Percentiles rank a stretch among this genome's conserved stretches.
Evolutionary conservation across 2,888 invertebrate genomes (phyloP).

Genomic region (Ennomos quercinarius): DNA sequence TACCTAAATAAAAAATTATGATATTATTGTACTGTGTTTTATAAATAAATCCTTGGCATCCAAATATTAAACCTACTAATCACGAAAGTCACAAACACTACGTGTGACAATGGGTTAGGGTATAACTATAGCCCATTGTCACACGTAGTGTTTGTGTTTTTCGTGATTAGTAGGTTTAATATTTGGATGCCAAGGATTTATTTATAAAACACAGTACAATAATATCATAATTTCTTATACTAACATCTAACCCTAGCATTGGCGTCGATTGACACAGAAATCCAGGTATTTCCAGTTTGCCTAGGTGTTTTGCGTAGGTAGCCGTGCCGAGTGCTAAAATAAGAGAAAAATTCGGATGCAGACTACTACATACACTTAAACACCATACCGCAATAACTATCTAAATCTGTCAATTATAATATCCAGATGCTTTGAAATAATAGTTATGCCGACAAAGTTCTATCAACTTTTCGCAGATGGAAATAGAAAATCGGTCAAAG

Average conservation of each 20-base stretch:
- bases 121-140: no score
- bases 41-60: not conserved
- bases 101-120: no score
- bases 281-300: constrained; percentile 25
- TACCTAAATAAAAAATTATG: not conserved
- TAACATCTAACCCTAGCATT: constrained; percentile 1
- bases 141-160: no score
- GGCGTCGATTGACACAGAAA: constrained; percentile 6
- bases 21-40: constrained; percentile 2
- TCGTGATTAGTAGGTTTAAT: no score
- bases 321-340: constrained; percentile 21
- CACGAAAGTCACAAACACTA: no score
- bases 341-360: constrained; percentile 18
- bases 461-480: constrained; percentile 35
- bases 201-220: constrained; percentile 3
- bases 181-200: not conserved
- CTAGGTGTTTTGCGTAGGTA: constrained; percentile 27
- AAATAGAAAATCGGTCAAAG: constrained; percentile 62
- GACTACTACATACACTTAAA: not conserved
- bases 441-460: constrained; percentile 13
- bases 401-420: not conserved
- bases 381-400: constrained; percentile 2
- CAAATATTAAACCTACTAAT: no score
- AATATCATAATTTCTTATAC: not conserved
- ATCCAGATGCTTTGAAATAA: constrained; percentile 2